Percentiles rank a stretch among this genome's conserved stretches.
These are phyloP conservation scores for Serilophus lunatus DNA, from an alignment of 2,113 vertebrate genomes.

Conservation along the genomic window DNA sequence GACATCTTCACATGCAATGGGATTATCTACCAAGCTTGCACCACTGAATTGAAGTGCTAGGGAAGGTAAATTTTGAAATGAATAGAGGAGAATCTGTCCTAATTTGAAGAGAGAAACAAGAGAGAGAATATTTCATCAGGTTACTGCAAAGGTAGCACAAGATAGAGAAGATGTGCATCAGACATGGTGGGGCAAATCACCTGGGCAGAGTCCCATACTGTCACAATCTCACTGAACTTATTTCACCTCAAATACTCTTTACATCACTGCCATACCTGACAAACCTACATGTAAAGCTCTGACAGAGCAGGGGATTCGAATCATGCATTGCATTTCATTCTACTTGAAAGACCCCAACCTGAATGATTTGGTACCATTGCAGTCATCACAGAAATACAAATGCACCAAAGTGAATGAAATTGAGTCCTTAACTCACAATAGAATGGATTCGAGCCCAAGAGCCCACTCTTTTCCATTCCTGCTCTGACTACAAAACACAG, in stretches of 20 bases:
- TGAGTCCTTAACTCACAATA: not conserved
- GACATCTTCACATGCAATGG: not conserved
- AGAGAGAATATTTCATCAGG: not conserved
- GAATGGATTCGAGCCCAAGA: conserved; percentile 21
- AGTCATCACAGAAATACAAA: conserved; percentile 11
- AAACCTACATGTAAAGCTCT: not conserved
- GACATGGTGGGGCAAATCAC: not conserved
- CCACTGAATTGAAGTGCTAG: not conserved
- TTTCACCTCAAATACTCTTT: not conserved
- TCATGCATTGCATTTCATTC: not conserved
- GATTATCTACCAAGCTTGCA: not conserved
- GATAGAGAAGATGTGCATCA: not conserved
- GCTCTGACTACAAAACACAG: conserved; percentile 8
- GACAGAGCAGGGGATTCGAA: conserved; percentile 13
- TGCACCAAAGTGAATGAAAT: not conserved
- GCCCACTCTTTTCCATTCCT: not conserved
- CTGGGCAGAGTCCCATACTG: not conserved
- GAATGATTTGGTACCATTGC: not conserved
- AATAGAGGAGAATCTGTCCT: not conserved
- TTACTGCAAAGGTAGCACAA: not conserved
- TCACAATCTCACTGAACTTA: not conserved
- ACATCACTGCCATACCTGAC: rapidly evolving
- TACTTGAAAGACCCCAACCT: not conserved
- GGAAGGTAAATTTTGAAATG: not conserved
- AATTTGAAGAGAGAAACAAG: not conserved